phyloP scores from a whole-genome alignment of 1,140 invertebrate species.

The Caenorhabditis latens region DNA sequence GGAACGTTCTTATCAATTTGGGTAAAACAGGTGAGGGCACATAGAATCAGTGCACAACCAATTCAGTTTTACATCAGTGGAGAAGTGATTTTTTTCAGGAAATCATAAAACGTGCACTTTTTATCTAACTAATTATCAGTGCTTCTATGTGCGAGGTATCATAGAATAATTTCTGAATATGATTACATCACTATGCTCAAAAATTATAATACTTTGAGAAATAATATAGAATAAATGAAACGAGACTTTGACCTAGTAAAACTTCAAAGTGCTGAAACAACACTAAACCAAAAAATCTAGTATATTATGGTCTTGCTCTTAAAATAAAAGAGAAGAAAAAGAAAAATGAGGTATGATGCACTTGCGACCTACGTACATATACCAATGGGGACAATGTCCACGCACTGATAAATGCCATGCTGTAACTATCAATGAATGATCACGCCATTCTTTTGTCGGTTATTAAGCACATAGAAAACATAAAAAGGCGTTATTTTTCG shows the following conservation, averaged over 20 bases:
- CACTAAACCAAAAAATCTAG: neutral
- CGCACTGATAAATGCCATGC: constrained; percentile 9
- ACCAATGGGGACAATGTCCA: constrained; percentile 48
- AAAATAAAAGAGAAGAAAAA: neutral
- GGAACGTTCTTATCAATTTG: no score
- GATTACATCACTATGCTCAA: no score
- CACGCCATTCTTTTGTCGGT: neutral
- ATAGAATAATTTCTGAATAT: no score
- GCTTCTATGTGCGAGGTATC: no score
- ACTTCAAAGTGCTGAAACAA: neutral
- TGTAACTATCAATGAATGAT: constrained; percentile 41
- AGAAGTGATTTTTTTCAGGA: neutral
- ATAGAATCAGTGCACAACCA: no score
- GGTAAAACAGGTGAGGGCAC: no score
- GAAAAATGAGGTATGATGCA: neutral
- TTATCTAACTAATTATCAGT: neutral
- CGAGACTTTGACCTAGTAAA: constrained; percentile 1
- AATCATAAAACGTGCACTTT: neutral
- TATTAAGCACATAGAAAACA: neutral
- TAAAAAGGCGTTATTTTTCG: constrained; percentile 26
- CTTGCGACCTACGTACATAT: constrained; percentile 48
- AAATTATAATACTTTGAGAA: no score
- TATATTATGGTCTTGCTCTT: neutral
- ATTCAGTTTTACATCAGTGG: neutral
- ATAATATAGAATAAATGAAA: neutral